These are phyloP conservation scores for Helarctos malayanus DNA, from an alignment of 2,797 vertebrate genomes.

Conservation along the genomic window DNA sequence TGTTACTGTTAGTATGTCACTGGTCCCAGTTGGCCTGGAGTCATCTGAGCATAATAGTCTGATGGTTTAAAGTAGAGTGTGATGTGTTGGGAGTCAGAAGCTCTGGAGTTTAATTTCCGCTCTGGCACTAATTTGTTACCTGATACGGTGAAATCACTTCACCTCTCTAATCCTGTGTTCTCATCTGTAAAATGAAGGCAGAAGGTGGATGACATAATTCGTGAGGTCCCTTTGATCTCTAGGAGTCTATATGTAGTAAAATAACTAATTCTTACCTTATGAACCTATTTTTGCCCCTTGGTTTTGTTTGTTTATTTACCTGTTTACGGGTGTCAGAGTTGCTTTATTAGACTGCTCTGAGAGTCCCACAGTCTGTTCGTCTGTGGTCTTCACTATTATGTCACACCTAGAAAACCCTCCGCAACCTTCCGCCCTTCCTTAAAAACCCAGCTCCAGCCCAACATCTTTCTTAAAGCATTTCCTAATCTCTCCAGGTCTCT, in stretches of 20 bases:
- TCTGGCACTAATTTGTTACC: background rate
- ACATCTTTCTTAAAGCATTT: background rate
- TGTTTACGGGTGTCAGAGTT: background rate
- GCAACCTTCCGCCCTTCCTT: background rate
- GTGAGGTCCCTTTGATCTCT: conserved; percentile 27
- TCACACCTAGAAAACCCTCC: background rate
- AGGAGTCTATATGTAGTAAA: background rate
- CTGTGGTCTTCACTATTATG: background rate
- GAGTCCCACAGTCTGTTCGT: background rate
- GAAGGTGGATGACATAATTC: background rate
- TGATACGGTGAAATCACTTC: background rate
- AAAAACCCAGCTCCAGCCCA: background rate
- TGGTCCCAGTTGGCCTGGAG: background rate
- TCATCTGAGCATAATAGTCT: background rate
- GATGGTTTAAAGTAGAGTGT: background rate
- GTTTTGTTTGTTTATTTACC: conserved; percentile 36
- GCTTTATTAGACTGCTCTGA: conserved; percentile 9
- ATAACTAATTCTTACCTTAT: background rate
- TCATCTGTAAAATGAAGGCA: conserved; percentile 30
- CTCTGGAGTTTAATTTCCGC: conserved; percentile 3
- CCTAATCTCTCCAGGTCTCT: background rate
- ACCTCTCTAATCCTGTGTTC: background rate
- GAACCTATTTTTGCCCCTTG: background rate
- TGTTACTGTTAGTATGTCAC: background rate
- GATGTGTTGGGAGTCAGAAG: background rate